Percentiles rank a stretch among this genome's conserved stretches.
Evolutionary conservation across 2,888 invertebrate species (phyloP).

Genomic region (Exephanes ischioxanthus): DNA sequence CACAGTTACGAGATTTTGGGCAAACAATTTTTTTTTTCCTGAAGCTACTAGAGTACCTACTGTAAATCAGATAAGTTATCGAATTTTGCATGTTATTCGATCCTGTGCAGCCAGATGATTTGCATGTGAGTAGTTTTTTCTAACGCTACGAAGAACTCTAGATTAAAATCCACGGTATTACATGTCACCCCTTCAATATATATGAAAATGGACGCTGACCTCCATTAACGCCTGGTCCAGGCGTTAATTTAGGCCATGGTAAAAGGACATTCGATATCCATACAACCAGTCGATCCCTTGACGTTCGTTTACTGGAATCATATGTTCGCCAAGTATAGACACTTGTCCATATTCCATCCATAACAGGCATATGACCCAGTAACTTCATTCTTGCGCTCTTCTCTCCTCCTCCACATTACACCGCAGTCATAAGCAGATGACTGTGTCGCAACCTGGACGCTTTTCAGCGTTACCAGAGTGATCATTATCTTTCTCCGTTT

Average conservation of each 20-base stretch:
- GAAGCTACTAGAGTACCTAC: not conserved
- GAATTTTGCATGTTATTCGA: constrained; percentile 9
- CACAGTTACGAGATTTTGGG: constrained; percentile 18
- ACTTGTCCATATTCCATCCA: not conserved
- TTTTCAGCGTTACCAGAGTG: not conserved
- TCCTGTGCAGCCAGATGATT: not conserved
- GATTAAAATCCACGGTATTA: not conserved
- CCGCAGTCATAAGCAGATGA: not conserved
- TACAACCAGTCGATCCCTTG: not conserved
- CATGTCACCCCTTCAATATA: not conserved
- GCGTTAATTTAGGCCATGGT: not conserved
- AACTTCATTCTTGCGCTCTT: not conserved
- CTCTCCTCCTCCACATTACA: not conserved
- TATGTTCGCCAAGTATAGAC: not conserved
- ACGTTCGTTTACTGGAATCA: not conserved
- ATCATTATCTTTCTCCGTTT: constrained; percentile 43
- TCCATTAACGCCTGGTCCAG: not conserved
- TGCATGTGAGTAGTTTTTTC: constrained; percentile 10
- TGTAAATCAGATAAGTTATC: constrained; percentile 5
- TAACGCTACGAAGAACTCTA: not conserved
- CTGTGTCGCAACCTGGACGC: not conserved
- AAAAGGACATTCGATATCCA: not conserved
- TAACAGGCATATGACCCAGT: not conserved
- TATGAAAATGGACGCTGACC: not conserved
- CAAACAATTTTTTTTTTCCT: constrained; percentile 2